A percentile compares a stretch with the other conserved stretches of the same genome.
These are phyloP conservation scores for Maniola jurtina DNA, from an alignment of 1,140 invertebrate species.

Conservation along the genomic window DNA sequence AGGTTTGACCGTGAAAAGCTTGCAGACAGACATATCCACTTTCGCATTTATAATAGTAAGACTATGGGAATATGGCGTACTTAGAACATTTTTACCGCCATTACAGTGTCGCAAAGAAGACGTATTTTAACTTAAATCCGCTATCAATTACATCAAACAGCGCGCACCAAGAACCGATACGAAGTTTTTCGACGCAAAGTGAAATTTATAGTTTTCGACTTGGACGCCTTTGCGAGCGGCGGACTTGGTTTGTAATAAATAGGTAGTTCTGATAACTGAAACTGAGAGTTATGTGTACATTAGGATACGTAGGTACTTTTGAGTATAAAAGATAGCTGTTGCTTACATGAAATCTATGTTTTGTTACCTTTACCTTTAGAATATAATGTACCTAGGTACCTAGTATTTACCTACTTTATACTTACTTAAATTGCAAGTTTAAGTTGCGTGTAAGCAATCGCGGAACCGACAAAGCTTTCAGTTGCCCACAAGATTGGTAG, in stretches of 20 bases:
- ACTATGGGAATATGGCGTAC: neutral
- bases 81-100: constrained; percentile 14
- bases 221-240: constrained; percentile 17
- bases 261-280: constrained; percentile 24
- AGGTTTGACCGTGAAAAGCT: too few relatives aligned
- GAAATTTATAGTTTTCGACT: constrained; percentile 40
- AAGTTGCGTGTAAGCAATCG: too few relatives aligned
- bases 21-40: too few relatives aligned
- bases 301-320: neutral
- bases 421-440: too few relatives aligned
- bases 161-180: constrained; percentile 26
- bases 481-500: too few relatives aligned
- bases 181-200: constrained; percentile 38
- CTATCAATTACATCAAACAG: constrained; percentile 33
- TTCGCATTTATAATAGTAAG: too few relatives aligned
- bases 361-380: too few relatives aligned
- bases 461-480: too few relatives aligned
- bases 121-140: constrained; percentile 31
- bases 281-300: constrained; percentile 22
- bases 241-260: constrained; percentile 14
- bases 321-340: too few relatives aligned
- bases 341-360: too few relatives aligned
- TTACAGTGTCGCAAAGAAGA: constrained; percentile 19
- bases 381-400: too few relatives aligned
- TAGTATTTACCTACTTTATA: too few relatives aligned